These are phyloP conservation scores for Coronaproctus castanopsis DNA, from an alignment of 2,888 invertebrate genomes.

Conservation along the genomic window DNA sequence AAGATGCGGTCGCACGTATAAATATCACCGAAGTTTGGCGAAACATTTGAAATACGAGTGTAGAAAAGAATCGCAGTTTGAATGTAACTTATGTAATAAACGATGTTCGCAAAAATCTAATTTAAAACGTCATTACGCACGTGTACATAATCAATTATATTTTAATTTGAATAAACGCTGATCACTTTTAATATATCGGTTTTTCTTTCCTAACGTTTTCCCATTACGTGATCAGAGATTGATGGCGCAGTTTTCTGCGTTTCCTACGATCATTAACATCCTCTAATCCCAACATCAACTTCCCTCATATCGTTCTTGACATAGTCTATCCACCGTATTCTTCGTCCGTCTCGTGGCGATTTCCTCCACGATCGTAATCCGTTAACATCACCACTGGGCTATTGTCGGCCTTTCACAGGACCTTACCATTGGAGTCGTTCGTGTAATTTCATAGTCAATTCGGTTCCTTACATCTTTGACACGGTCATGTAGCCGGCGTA, in stretches of 20 bases:
- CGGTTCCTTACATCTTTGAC: not conserved
- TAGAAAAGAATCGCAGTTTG: constrained; percentile 37
- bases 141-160: constrained; percentile 32
- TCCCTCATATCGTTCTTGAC: too few species aligned
- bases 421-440: not conserved
- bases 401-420: not conserved
- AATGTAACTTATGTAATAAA: constrained; percentile 38
- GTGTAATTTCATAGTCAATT: not conserved
- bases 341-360: not conserved
- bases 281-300: not conserved
- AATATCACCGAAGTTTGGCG: constrained; percentile 29
- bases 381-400: not conserved
- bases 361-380: not conserved
- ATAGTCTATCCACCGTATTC: not conserved
- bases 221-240: not conserved
- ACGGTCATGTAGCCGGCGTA: not conserved
- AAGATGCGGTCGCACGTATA: constrained; percentile 10
- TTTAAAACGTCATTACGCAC: constrained; percentile 32
- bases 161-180: too few species aligned
- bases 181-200: too few species aligned
- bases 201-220: not conserved
- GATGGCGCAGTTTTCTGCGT: not conserved
- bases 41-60: constrained; percentile 39
- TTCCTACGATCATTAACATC: not conserved
- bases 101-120: constrained; percentile 27